Evolutionary conservation across 2,888 invertebrate genomes (phyloP).

Genomic region (Campopleginae sp.): DNA sequence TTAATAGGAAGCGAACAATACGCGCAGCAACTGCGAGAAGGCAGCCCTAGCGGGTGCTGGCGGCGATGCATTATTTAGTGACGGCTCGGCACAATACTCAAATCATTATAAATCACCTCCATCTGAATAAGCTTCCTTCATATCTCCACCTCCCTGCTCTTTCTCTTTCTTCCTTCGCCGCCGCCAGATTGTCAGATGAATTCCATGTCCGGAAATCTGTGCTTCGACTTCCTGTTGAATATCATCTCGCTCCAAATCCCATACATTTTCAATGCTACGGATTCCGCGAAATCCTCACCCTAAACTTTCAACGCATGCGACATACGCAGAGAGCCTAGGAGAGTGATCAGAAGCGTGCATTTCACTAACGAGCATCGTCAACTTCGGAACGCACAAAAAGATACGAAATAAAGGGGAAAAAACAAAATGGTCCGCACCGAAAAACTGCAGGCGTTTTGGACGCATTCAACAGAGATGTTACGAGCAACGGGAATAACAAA

Average conservation of each 20-base stretch:
- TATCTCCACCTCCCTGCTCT: conserved; percentile 41
- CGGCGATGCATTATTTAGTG: conserved; percentile 79
- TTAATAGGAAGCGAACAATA: conserved; percentile 40
- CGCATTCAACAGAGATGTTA: conserved; percentile 39
- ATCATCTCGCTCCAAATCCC: conserved; percentile 53
- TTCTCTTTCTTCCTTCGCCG: conserved; percentile 63
- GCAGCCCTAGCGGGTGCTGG: conserved; percentile 56
- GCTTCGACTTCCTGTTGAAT: conserved; percentile 75
- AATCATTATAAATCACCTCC: conserved; percentile 80
- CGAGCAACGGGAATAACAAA: conserved; percentile 17
- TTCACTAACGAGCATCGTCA: conserved; percentile 54
- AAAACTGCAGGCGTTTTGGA: conserved; percentile 40
- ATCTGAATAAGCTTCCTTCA: conserved; percentile 68
- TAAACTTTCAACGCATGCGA: conserved; percentile 17
- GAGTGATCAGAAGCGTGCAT: conserved; percentile 40
- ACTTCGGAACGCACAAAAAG: conserved; percentile 40
- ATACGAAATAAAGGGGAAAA: conserved; percentile 17
- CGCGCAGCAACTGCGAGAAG: conserved; percentile 41
- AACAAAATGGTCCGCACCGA: conserved; percentile 15
- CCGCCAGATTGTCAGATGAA: conserved; percentile 64
- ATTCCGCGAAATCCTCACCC: conserved; percentile 1
- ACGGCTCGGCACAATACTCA: conserved; percentile 76
- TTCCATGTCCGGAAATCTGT: conserved; percentile 73
- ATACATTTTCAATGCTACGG: conserved; percentile 7
- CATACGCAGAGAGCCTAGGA: conserved; percentile 18